phyloP scores from a whole-genome alignment of 1,140 invertebrate genomes.

The Drosophila seguyi region DNA sequence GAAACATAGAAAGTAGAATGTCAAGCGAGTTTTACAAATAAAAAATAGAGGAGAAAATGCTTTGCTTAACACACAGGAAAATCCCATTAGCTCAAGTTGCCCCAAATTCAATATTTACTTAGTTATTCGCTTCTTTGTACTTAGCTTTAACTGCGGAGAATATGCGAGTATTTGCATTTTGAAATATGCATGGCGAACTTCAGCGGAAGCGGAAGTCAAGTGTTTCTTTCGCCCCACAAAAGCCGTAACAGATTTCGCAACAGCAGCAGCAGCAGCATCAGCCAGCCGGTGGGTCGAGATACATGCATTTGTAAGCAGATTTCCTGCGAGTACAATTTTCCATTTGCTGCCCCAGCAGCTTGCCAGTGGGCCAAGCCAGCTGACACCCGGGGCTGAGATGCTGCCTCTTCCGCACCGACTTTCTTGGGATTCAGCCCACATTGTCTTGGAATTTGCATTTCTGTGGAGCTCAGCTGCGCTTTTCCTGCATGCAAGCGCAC shows the following conservation, averaged over 20 bases:
- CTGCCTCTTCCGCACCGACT: slow-evolving; percentile 23
- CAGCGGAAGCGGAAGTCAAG: slow-evolving; percentile 74
- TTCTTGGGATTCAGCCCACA: slow-evolving; percentile 65
- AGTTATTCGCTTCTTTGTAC: slow-evolving; percentile 55
- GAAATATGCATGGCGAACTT: slow-evolving; percentile 49
- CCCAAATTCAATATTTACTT: slow-evolving; percentile 68
- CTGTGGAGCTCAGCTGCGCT: slow-evolving; percentile 41
- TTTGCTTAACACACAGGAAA: background rate
- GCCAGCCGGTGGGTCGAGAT: slow-evolving; percentile 33
- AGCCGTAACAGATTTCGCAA: slow-evolving; percentile 56
- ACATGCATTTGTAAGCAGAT: slow-evolving; percentile 78
- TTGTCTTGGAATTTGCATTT: slow-evolving; percentile 73
- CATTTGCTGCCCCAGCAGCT: slow-evolving; percentile 74
- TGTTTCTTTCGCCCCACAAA: slow-evolving; percentile 64
- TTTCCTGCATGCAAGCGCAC: slow-evolving; percentile 46
- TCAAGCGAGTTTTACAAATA: too few species aligned
- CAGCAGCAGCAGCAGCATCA: slow-evolving; percentile 16
- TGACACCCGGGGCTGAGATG: slow-evolving; percentile 38
- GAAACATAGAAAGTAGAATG: background rate
- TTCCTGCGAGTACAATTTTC: slow-evolving; percentile 70
- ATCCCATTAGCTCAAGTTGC: background rate
- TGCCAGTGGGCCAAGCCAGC: slow-evolving; percentile 66
- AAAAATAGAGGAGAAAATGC: background rate
- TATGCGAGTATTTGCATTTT: slow-evolving; percentile 61
- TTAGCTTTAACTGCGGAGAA: slow-evolving; percentile 64